Percentiles rank a stretch among this genome's conserved stretches.
Evolutionary conservation across 2,888 invertebrate species (phyloP).

Genomic region (Oligia fasciuncula): DNA sequence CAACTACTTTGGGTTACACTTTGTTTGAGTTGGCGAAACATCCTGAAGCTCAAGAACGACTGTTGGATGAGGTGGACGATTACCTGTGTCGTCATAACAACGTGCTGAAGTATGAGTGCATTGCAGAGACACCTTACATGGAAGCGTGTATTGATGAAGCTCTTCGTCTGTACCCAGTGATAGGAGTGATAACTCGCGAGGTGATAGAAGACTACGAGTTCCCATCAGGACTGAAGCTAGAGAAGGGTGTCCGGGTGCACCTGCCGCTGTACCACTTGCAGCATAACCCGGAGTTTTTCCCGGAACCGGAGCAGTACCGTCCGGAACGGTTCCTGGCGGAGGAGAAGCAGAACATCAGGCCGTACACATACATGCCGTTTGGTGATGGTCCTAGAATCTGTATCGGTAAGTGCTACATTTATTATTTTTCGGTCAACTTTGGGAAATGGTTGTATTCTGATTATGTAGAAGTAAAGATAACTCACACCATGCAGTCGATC

Average conservation of each 20-base stretch:
- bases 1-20: slow-evolving; percentile 70
- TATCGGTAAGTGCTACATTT: slow-evolving; percentile 74
- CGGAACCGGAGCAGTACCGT: slow-evolving; percentile 75
- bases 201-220: slow-evolving; percentile 77
- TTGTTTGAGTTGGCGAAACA: slow-evolving; percentile 77
- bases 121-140: slow-evolving; percentile 72
- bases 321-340: slow-evolving; percentile 80
- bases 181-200: slow-evolving; percentile 76
- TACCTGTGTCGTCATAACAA: slow-evolving; percentile 70
- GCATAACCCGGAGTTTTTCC: slow-evolving; percentile 75
- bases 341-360: slow-evolving; percentile 73
- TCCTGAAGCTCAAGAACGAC: slow-evolving; percentile 67
- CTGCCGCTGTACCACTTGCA: slow-evolving; percentile 80
- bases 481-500: neutral
- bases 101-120: slow-evolving; percentile 70
- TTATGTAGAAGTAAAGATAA: neutral
- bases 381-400: slow-evolving; percentile 83
- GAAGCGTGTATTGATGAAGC: slow-evolving; percentile 77
- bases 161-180: slow-evolving; percentile 78
- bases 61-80: slow-evolving; percentile 72
- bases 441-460: neutral
- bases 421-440: neutral
- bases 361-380: slow-evolving; percentile 81
- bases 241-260: slow-evolving; percentile 78
- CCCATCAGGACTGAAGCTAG: slow-evolving; percentile 74